These are phyloP conservation scores for Isurus oxyrinchus DNA, from an alignment of 2,113 vertebrate species.

Conservation along the genomic window DNA sequence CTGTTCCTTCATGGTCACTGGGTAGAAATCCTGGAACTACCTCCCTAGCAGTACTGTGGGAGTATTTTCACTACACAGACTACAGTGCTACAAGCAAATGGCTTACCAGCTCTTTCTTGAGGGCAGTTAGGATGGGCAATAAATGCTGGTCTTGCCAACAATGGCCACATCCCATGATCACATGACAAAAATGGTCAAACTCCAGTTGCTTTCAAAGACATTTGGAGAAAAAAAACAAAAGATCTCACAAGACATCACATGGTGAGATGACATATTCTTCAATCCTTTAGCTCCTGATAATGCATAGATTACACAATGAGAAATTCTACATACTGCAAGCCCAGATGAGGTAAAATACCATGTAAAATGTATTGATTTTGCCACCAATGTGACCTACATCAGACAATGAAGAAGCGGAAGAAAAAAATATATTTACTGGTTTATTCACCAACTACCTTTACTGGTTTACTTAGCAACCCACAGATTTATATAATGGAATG, in stretches of 20 bases:
- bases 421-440: background rate
- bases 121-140: background rate
- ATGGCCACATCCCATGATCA: background rate
- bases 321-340: background rate
- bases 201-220: background rate
- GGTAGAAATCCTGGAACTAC: too few species aligned
- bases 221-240: background rate
- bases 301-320: background rate
- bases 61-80: too few species aligned
- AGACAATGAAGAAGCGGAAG: background rate
- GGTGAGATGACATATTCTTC: background rate
- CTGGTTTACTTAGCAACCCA: background rate
- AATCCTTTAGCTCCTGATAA: background rate
- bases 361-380: background rate
- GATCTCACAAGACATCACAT: background rate
- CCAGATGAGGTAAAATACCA: constrained; percentile 1
- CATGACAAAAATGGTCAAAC: background rate
- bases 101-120: background rate
- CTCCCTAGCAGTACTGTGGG: too few species aligned
- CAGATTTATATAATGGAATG: background rate
- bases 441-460: background rate
- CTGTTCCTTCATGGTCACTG: too few species aligned
- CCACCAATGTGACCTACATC: background rate
- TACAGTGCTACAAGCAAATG: too few species aligned
- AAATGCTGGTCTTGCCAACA: background rate